phyloP scores from a whole-genome alignment of 2,888 invertebrate genomes.

The Epirrita christyi region DNA sequence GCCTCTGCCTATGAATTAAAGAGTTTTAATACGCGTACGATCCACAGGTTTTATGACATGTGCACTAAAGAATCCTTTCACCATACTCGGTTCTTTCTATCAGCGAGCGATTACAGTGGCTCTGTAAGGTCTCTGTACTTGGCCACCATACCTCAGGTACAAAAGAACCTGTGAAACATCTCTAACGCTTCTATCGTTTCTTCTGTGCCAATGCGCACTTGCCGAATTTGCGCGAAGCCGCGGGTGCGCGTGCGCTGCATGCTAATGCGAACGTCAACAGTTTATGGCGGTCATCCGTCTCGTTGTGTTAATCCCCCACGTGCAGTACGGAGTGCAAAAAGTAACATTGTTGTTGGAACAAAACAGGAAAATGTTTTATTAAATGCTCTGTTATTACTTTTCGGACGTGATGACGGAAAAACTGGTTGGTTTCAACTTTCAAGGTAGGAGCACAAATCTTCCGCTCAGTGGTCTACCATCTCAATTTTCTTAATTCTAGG shows the following conservation, averaged over 20 bases:
- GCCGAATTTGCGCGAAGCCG: constrained; percentile 28
- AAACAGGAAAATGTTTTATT: neutral
- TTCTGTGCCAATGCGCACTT: constrained; percentile 18
- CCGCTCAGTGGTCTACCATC: no score
- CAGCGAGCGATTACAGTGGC: no score
- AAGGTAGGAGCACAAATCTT: no score
- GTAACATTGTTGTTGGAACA: constrained; percentile 23
- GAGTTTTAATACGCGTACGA: no score
- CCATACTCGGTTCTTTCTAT: no score
- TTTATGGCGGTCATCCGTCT: constrained; percentile 57
- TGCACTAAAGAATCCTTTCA: no score
- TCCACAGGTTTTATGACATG: no score
- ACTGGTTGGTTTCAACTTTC: no score
- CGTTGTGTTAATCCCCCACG: constrained; percentile 50
- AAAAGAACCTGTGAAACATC: constrained; percentile 13
- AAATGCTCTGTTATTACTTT: neutral
- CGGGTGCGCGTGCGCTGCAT: constrained; percentile 59
- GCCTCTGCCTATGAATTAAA: no score
- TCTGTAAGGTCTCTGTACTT: no score
- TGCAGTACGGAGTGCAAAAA: constrained; percentile 44
- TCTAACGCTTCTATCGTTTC: neutral
- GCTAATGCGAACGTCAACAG: constrained; percentile 44
- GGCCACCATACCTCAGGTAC: no score
- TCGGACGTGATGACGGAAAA: neutral
- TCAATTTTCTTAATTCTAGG: no score